These are phyloP conservation scores for Sialia sialis DNA, from an alignment of 2,113 vertebrate genomes.

Conservation along the genomic window DNA sequence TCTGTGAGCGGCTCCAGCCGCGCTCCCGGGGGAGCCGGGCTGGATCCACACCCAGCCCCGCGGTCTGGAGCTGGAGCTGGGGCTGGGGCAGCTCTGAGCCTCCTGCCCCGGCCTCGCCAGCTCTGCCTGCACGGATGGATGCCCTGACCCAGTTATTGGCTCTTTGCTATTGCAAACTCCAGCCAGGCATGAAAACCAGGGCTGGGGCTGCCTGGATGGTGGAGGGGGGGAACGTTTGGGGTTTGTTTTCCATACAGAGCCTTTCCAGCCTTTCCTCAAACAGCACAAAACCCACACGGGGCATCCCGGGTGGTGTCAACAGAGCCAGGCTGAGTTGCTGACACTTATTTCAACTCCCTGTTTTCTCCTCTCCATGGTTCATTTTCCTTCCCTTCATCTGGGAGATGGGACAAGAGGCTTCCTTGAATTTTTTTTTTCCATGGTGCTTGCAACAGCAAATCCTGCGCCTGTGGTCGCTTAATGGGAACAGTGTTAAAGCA, in stretches of 20 bases:
- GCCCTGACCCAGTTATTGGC: conserved; percentile 22
- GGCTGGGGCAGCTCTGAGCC: background rate
- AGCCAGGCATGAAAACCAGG: conserved; percentile 3
- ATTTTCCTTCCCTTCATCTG: background rate
- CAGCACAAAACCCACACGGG: background rate
- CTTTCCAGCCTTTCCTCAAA: background rate
- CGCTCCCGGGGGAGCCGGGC: background rate
- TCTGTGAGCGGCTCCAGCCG: background rate
- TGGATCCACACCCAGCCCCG: background rate
- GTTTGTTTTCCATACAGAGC: background rate
- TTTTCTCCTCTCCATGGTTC: background rate
- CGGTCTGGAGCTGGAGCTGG: background rate
- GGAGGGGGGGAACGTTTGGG: background rate
- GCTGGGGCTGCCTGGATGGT: background rate
- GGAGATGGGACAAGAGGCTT: background rate
- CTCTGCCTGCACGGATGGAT: background rate
- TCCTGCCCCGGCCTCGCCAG: background rate
- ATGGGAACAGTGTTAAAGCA: background rate
- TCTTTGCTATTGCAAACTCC: background rate
- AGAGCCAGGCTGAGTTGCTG: background rate
- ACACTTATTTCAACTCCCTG: background rate
- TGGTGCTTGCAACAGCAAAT: background rate
- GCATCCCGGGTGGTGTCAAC: background rate
- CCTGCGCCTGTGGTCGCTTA: background rate
- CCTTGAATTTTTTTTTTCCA: background rate